phyloP scores from a whole-genome alignment of 2,113 vertebrate species.

The Cathartes aura region DNA sequence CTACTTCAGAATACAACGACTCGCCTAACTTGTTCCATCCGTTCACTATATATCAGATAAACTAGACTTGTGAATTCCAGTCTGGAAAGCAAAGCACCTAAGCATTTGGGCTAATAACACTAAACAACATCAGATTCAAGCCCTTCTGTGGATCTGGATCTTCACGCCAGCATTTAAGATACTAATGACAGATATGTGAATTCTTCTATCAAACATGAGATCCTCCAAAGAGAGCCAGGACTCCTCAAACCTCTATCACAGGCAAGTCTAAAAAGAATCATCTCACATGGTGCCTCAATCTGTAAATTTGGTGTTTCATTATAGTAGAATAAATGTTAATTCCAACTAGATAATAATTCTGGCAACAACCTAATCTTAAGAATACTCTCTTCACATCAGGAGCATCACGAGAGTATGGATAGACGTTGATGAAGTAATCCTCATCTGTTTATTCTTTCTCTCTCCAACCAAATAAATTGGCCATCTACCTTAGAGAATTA shows the following conservation, averaged over 20 bases:
- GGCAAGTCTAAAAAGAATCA: neutral
- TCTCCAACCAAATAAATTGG: neutral
- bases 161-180: neutral
- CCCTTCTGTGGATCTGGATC: neutral
- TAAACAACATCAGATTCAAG: neutral
- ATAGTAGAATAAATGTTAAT: neutral
- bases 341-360: neutral
- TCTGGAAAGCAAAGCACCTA: neutral
- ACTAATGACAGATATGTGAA: neutral
- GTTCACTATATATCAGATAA: neutral
- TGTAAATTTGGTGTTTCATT: neutral
- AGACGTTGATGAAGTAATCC: neutral
- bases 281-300: neutral
- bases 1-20: neutral
- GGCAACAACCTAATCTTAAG: neutral
- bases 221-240: neutral
- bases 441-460: neutral
- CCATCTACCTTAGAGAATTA: neutral
- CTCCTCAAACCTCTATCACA: neutral
- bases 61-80: neutral
- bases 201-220: neutral
- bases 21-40: neutral
- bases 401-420: neutral
- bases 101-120: neutral
- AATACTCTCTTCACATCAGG: neutral